Percentiles rank a stretch among this genome's conserved stretches.
Conservation (phyloP, 1,140 invertebrate genomes). For the Stegodyphus dumicola region DNA sequence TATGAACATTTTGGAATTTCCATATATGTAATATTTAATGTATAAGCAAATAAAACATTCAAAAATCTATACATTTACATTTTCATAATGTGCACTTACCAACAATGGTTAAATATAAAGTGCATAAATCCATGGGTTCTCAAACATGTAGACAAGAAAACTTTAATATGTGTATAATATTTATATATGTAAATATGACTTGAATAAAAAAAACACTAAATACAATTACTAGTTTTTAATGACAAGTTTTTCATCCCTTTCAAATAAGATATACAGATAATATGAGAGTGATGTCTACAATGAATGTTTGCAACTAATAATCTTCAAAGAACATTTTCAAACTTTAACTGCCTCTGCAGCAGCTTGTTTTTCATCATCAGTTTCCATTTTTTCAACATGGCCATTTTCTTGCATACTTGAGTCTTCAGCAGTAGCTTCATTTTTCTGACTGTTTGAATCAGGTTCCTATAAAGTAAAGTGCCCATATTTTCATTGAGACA, state of each 20-base stretch:
- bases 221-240: neutral
- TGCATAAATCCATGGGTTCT: too few relatives aligned
- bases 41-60: too few relatives aligned
- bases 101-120: too few relatives aligned
- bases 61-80: too few relatives aligned
- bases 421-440: neutral
- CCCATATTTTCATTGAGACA: neutral
- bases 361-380: constrained; percentile 33
- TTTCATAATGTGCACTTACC: too few relatives aligned
- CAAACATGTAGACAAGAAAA: too few relatives aligned
- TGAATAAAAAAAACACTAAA: too few relatives aligned
- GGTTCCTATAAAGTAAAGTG: neutral
- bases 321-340: constrained; percentile 2
- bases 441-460: neutral
- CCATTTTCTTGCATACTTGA: constrained; percentile 6
- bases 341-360: constrained; percentile 18
- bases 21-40: too few relatives aligned
- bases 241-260: neutral
- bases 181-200: too few relatives aligned
- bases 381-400: constrained; percentile 27
- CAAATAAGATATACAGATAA: constrained; percentile 36
- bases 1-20: too few relatives aligned
- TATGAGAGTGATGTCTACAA: constrained; percentile 15
- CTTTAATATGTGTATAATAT: too few relatives aligned
- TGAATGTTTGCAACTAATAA: constrained; percentile 6